Percentiles rank a stretch among this genome's conserved stretches.
Evolutionary conservation across 2,113 vertebrate genomes (phyloP).

Genomic region (Platycercus adscitus): DNA sequence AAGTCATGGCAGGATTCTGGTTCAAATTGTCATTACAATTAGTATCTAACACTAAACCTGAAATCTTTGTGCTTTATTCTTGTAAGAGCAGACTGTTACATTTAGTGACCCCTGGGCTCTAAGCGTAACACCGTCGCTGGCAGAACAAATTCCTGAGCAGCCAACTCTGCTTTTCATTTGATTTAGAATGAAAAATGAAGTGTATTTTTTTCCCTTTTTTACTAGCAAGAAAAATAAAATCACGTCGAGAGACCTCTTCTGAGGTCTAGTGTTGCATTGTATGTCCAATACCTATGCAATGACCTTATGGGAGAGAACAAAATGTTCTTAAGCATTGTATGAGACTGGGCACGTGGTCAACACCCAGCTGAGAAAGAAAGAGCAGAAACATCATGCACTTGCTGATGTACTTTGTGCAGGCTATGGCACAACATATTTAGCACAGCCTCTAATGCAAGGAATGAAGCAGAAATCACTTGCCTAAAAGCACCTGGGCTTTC

Average conservation of each 20-base stretch:
- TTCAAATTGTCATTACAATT: neutral
- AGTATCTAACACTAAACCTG: neutral
- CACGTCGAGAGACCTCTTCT: neutral
- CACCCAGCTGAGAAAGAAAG: neutral
- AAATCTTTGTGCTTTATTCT: neutral
- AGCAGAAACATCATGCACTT: neutral
- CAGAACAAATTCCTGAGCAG: slow-evolving; percentile 3
- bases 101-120: neutral
- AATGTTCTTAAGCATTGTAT: neutral
- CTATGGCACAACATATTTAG: neutral
- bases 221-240: neutral
- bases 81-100: neutral
- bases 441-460: neutral
- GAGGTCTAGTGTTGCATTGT: neutral
- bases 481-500: neutral
- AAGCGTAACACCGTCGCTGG: neutral
- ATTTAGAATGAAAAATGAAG: neutral
- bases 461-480: neutral
- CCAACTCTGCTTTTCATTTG: slow-evolving; percentile 8
- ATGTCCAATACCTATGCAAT: neutral
- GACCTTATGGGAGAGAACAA: neutral
- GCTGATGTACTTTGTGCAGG: neutral
- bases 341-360: neutral
- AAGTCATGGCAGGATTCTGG: neutral
- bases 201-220: neutral